Evolutionary conservation across 2,113 vertebrate species (phyloP), one percentile per base, ranked within the genome.

Genomic region (Nothobranchius furzeri): DNA sequence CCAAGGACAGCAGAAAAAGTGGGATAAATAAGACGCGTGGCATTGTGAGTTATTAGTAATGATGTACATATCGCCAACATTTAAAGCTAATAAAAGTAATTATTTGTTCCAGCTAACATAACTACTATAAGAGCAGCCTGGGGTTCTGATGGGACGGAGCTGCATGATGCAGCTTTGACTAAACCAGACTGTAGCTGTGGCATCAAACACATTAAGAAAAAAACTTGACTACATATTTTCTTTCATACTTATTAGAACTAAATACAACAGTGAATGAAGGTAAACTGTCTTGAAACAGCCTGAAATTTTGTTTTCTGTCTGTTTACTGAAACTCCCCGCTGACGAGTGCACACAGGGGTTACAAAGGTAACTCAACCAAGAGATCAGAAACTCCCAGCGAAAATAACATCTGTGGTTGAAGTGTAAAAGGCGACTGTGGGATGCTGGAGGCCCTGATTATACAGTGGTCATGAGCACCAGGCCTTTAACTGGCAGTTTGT

Each of bases 361-460:
- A 73, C 51, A 69, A 70, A 79, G 59, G 78, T 62, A 66, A 79
- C 62, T 25, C 51, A 74, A 66, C 60, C 47, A 30, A 54, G 52
- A 57, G 49, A 74, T 79, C 70, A 64, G 71, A 78, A 80, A 76
- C 50, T 67, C 62, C 2, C 51, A 75, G 64, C 66, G 78, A 76
- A 88, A 79, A 82, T 84, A 83, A 84, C 70, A 73, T 76, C 58
- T 85, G 84, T 64, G 82, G 87, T 84, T 20, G 3, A 20, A 79
- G 67, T 51, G 68, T 72, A 81, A 70, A 73, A 71, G 66, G 68
- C 49, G 8, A 48, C 49, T 81, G 66, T 55, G 77, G 75, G 65
- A 61, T 63, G 63, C 76, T 69, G n/a, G 46, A 69, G 75, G 70
- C 69, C 75, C 43, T 73, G 79, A 88, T 86, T 86, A 84, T 64